Percentiles rank a stretch among this genome's conserved stretches.
Conservation (phyloP, 2,888 invertebrate species). For the Gandaritis pyraliata region DNA sequence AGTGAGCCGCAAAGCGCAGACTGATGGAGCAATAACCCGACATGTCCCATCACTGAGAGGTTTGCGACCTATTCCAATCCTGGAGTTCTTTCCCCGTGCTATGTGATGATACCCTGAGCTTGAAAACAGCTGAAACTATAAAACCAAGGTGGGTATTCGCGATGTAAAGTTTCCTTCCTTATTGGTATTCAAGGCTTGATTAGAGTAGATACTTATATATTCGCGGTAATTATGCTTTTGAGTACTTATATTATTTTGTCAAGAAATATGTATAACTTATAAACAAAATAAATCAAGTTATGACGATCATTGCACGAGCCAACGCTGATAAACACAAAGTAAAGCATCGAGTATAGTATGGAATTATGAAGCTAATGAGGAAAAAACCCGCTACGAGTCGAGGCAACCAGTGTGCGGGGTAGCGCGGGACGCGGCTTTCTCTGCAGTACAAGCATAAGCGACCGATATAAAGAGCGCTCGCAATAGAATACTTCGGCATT, state of each 20-base stretch:
- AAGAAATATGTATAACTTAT: constrained; percentile 22
- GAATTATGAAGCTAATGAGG: constrained; percentile 81
- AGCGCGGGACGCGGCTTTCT: constrained; percentile 81
- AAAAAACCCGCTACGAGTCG: constrained; percentile 80
- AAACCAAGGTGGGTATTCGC: background rate
- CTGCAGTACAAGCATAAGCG: constrained; percentile 70
- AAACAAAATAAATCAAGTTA: constrained; percentile 52
- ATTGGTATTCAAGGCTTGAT: constrained; percentile 16
- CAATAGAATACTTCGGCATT: constrained; percentile 81
- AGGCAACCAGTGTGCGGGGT: constrained; percentile 65
- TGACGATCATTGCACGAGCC: constrained; percentile 65
- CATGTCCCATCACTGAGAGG: constrained; percentile 62
- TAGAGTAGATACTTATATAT: constrained; percentile 13
- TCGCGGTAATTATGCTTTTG: background rate
- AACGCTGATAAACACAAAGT: constrained; percentile 75
- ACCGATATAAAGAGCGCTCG: constrained; percentile 81
- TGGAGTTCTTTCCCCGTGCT: constrained; percentile 18
- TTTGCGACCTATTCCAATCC: constrained; percentile 34
- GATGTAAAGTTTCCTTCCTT: constrained; percentile 21
- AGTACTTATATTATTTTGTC: background rate
- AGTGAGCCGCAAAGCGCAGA: constrained; percentile 68
- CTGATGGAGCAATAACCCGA: constrained; percentile 73
- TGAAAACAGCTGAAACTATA: background rate
- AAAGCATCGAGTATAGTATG: constrained; percentile 69
- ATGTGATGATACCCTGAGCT: background rate